Evolutionary conservation across 1,140 invertebrate species (phyloP).

Genomic region (Euwallacea fornicatus): DNA sequence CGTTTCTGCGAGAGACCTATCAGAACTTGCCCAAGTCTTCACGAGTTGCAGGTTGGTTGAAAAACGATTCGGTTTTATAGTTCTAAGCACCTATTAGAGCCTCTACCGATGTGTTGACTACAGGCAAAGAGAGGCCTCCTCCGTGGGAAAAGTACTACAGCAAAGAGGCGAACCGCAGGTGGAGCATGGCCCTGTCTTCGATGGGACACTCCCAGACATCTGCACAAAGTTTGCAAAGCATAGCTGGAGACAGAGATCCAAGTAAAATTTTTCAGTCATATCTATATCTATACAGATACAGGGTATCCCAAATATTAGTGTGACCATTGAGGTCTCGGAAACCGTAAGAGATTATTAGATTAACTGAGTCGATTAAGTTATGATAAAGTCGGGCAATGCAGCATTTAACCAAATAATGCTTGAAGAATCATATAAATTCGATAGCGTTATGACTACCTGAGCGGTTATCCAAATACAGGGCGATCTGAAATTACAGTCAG

Average conservation of each 20-base stretch:
- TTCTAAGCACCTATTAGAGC: not conserved
- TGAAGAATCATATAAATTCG: too few relatives aligned
- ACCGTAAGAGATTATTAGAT: too few relatives aligned
- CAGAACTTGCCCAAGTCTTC: constrained; percentile 75
- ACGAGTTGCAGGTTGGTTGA: constrained; percentile 60
- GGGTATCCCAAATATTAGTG: not conserved
- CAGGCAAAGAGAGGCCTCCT: constrained; percentile 70
- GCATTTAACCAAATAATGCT: too few relatives aligned
- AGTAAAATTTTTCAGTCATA: constrained; percentile 47
- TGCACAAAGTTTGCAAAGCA: constrained; percentile 87
- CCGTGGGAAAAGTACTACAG: constrained; percentile 79
- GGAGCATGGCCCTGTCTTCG: constrained; percentile 89
- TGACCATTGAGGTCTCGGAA: too few relatives aligned
- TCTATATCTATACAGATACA: not conserved
- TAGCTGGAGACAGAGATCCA: constrained; percentile 74
- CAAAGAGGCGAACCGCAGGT: constrained; percentile 79
- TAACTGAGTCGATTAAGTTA: too few relatives aligned
- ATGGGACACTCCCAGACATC: constrained; percentile 92
- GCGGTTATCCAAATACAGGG: too few relatives aligned
- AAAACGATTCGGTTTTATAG: not conserved
- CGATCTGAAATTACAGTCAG: too few relatives aligned
- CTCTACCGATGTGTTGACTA: not conserved
- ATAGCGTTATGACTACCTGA: too few relatives aligned
- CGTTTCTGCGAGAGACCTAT: constrained; percentile 96
- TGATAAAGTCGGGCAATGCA: too few relatives aligned